Evolutionary conservation across 2,888 invertebrate genomes (phyloP).

Genomic region (Eupithecia tripunctaria): DNA sequence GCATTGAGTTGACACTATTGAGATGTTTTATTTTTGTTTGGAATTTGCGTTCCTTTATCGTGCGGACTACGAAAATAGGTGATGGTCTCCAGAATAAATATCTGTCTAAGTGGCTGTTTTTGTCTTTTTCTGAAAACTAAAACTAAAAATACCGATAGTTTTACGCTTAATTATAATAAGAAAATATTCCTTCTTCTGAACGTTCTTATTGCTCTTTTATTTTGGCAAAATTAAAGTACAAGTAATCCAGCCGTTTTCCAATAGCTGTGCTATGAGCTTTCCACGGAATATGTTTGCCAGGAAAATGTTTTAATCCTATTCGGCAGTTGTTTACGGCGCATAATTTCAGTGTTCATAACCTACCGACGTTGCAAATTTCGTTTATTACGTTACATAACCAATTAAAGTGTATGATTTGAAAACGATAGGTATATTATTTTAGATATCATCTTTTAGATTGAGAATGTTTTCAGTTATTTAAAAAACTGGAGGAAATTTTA

Average conservation of each 20-base stretch:
- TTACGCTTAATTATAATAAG: too few relatives aligned
- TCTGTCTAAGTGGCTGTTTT: too few relatives aligned
- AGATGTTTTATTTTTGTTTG: not conserved
- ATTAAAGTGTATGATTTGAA: slow-evolving; percentile 33
- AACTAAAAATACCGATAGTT: too few relatives aligned
- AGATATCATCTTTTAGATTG: not conserved
- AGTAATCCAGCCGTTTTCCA: slow-evolving; percentile 5
- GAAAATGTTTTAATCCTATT: slow-evolving; percentile 47
- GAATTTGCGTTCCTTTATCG: not conserved
- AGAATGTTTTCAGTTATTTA: not conserved
- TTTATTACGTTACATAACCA: slow-evolving; percentile 21
- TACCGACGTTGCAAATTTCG: slow-evolving; percentile 32
- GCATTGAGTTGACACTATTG: too few relatives aligned
- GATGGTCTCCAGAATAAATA: too few relatives aligned
- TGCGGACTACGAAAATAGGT: too few relatives aligned
- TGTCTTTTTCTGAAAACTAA: too few relatives aligned
- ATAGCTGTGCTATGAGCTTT: slow-evolving; percentile 36
- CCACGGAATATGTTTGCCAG: slow-evolving; percentile 45
- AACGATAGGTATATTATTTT: too few relatives aligned
- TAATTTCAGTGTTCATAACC: slow-evolving; percentile 40
- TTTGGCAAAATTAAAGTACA: not conserved
- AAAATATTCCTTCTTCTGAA: too few relatives aligned
- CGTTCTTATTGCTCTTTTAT: too few relatives aligned
- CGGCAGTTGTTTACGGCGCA: slow-evolving; percentile 43
- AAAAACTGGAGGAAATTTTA: not conserved